Evolutionary conservation across 1,140 invertebrate genomes (phyloP).

Genomic region (Agrypnia vestita): DNA sequence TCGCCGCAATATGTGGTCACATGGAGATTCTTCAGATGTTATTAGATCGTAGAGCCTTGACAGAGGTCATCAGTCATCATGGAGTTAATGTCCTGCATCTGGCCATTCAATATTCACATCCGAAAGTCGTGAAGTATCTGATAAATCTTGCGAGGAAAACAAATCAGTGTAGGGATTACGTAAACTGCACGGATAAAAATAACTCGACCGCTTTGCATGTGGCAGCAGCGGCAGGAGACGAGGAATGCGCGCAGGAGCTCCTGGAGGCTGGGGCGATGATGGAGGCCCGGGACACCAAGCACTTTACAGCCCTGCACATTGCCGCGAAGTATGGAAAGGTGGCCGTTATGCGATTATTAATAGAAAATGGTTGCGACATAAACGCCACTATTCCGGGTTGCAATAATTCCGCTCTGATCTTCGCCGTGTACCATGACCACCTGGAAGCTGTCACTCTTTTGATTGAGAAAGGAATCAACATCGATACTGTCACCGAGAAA

Average conservation of each 20-base stretch:
- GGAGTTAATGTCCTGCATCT: not conserved
- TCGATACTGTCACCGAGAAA: not conserved
- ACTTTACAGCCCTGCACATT: not conserved
- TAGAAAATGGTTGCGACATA: not conserved
- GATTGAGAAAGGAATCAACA: constrained; percentile 7
- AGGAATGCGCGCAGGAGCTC: not conserved
- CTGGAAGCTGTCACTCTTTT: not conserved
- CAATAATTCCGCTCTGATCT: not conserved
- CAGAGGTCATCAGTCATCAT: not conserved
- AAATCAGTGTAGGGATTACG: not conserved
- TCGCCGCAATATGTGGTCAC: not conserved
- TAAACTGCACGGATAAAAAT: not conserved
- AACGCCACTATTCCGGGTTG: not conserved
- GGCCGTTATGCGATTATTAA: not conserved
- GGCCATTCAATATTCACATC: not conserved
- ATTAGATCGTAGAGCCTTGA: not conserved
- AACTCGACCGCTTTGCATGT: not conserved
- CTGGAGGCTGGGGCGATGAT: not conserved
- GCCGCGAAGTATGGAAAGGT: not conserved
- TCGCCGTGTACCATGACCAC: not conserved
- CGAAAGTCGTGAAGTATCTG: not conserved
- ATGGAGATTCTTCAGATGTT: not conserved
- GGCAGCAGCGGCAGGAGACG: not conserved
- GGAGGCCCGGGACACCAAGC: not conserved
- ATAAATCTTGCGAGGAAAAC: not conserved